Conservation (phyloP, 2,888 invertebrate genomes). For the Aporophyla lueneburgensis region DNA sequence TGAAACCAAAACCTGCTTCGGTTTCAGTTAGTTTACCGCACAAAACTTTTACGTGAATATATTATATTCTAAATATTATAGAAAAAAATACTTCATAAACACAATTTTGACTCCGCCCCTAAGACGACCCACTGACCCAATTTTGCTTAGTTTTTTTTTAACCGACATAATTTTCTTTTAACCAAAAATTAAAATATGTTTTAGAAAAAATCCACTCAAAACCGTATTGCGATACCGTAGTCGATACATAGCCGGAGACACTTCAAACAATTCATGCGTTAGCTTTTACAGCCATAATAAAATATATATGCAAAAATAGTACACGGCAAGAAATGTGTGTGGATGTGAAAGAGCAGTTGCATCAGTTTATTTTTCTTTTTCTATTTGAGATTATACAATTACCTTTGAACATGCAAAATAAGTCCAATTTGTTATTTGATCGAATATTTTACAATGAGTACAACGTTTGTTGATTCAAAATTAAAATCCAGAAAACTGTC, state of each 20-base stretch:
- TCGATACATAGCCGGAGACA: conserved; percentile 33
- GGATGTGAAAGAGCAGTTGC: background rate
- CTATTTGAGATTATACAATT: too few species aligned
- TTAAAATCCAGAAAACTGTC: background rate
- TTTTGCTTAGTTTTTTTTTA: background rate
- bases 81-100: background rate
- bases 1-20: too few species aligned
- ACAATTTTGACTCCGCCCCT: too few species aligned
- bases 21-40: background rate
- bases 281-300: conserved; percentile 31
- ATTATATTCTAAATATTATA: background rate
- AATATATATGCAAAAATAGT: conserved; percentile 31
- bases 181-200: conserved; percentile 12
- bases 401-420: conserved; percentile 4
- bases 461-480: background rate
- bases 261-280: conserved; percentile 20
- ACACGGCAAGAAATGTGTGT: conserved; percentile 1
- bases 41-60: background rate
- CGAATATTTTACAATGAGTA: background rate
- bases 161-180: background rate
- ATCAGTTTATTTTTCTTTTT: background rate
- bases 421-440: background rate
- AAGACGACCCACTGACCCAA: too few species aligned
- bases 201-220: conserved; percentile 29
- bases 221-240: conserved; percentile 4